Conservation (phyloP, 2,113 vertebrate genomes). For the Jaculus jaculus region DNA sequence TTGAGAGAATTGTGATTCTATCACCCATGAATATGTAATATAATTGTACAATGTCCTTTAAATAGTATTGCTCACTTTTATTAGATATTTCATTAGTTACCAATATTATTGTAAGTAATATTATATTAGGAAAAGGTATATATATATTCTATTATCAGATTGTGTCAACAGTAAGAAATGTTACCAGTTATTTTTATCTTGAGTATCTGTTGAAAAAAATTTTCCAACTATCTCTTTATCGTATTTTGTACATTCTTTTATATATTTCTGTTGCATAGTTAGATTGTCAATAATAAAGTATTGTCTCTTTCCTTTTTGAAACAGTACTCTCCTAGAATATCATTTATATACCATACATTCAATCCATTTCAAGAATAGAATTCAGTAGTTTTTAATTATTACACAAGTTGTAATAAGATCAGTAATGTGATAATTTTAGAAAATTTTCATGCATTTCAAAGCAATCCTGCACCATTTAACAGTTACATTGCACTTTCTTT, state of each 20-base stretch:
- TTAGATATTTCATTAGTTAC: not conserved
- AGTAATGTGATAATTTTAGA: not conserved
- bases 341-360: not conserved
- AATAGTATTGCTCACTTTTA: not conserved
- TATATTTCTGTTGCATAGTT: conserved; percentile 22
- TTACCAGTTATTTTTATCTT: not conserved
- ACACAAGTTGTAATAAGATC: not conserved
- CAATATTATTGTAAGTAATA: not conserved
- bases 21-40: not conserved
- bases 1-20: conserved; percentile 26
- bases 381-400: not conserved
- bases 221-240: not conserved
- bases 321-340: not conserved
- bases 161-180: not conserved
- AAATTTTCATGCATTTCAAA: conserved; percentile 1
- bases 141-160: not conserved
- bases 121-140: not conserved
- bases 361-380: not conserved
- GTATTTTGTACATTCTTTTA: not conserved
- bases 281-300: not conserved
- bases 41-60: not conserved
- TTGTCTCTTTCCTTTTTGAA: not conserved
- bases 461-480: not conserved
- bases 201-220: not conserved
- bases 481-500: not conserved